Evolutionary conservation across 2,888 invertebrate genomes (phyloP), one percentile per base, ranked within the genome.

Genomic region (Drosophila lacicola): DNA sequence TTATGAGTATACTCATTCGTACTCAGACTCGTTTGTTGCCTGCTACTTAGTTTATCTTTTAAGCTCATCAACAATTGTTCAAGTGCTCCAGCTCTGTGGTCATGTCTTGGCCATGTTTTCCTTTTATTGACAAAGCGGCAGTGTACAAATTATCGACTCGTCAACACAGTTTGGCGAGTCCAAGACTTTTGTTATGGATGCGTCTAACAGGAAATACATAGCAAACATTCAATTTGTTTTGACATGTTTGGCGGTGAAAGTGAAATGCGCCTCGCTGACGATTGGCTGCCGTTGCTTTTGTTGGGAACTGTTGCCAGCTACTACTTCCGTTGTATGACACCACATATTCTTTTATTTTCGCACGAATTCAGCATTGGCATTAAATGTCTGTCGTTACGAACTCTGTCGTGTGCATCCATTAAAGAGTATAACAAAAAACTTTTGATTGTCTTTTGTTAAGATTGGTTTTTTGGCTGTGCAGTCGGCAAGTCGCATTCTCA

Each of bases 201-300:
- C 65, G 63, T 71, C 76, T 66, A 81, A 78, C 77, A 80, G 87
- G 85, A 87, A 88, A 82, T 71, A 80, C 81, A 72, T 70, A 66
- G 81, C 82, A 62, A 78, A 70, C 76, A 74, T 83, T 63, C 70
- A 83, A 81, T 87, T 72, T 84, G 82, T 77, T 87, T 87, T 85
- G 89, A 86, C 88, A 88, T 84, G 82, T 86, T 85, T 88, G 83
- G 80, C 85, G 89, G 89, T 90, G 90, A 89, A 89, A 89, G 89
- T 89, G 89, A 89, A 89, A 89, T 88, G 80, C 88, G 81, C 65
- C 57, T 54, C 45, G 21, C 63, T 61, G 54, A 14, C 60, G 47
- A 76, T 74, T 72, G 67, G 67, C 21, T 50, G 55, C 14, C n/a
- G 45, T 8, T 39, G 49, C 6, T 51, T 25, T 29, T 51, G 50